Conservation (phyloP, 1,140 invertebrate species). For the Drosophila mayri region DNA sequence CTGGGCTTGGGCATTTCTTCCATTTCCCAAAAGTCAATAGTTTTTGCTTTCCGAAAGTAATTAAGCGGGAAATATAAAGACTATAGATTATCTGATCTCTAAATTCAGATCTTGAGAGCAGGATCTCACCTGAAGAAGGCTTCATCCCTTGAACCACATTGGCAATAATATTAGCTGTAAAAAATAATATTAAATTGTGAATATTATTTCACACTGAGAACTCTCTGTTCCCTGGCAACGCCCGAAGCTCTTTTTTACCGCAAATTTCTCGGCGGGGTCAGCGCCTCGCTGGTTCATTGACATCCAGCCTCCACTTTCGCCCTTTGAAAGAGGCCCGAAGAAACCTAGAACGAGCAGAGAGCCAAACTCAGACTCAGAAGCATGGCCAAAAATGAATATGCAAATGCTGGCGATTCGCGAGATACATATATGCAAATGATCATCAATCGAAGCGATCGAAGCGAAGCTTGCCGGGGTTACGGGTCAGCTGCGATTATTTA, state of each 20-base stretch:
- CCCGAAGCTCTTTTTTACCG: neutral
- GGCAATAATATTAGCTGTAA: neutral
- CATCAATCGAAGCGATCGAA: constrained; percentile 40
- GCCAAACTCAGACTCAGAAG: neutral
- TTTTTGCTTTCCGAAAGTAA: neutral
- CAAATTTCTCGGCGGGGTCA: constrained; percentile 17
- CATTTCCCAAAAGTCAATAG: neutral
- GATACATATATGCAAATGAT: constrained; percentile 33
- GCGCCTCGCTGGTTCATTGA: constrained; percentile 62
- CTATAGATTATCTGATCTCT: neutral
- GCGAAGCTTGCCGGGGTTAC: constrained; percentile 32
- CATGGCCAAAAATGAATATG: constrained; percentile 65
- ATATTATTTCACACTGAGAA: neutral
- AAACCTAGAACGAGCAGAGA: constrained; percentile 7
- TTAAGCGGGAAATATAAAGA: neutral
- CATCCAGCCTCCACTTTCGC: constrained; percentile 65
- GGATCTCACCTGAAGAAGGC: too few relatives aligned
- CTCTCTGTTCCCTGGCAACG: constrained; percentile 1
- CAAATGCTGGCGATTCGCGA: constrained; percentile 53
- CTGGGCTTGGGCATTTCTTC: too few relatives aligned
- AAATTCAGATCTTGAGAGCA: too few relatives aligned
- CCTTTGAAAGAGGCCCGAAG: constrained; percentile 37
- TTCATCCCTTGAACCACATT: too few relatives aligned
- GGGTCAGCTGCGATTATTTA: constrained; percentile 70
- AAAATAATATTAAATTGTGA: neutral